phyloP scores from a whole-genome alignment of 1,140 invertebrate species.

The Listronotus oregonensis region DNA sequence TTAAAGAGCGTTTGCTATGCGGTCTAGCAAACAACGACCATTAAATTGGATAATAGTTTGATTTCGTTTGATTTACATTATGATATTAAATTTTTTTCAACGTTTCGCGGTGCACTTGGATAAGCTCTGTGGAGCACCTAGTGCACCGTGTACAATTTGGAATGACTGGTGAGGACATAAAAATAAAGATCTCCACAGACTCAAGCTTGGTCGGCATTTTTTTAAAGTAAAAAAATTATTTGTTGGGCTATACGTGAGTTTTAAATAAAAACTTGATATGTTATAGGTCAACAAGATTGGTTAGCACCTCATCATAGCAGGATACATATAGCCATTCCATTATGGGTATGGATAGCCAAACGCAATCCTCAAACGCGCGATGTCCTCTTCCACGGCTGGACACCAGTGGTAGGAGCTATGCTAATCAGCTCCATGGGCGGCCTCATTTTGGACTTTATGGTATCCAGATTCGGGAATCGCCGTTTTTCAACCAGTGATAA shows the following conservation, averaged over 20 bases:
- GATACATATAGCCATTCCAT: constrained; percentile 61
- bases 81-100: too few species aligned
- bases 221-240: constrained; percentile 65
- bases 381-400: constrained; percentile 73
- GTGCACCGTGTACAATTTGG: too few species aligned
- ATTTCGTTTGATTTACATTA: too few species aligned
- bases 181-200: too few species aligned
- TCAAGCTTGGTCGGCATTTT: too few species aligned
- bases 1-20: too few species aligned
- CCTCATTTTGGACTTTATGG: constrained; percentile 72
- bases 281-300: constrained; percentile 27
- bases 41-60: too few species aligned
- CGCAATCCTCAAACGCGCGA: constrained; percentile 69
- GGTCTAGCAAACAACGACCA: too few species aligned
- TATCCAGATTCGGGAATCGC: constrained; percentile 72
- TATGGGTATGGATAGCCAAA: constrained; percentile 73
- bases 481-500: constrained; percentile 79
- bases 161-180: too few species aligned
- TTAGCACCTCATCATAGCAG: constrained; percentile 26
- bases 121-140: too few species aligned
- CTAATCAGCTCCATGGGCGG: constrained; percentile 73
- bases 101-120: too few species aligned
- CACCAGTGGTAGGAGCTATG: constrained; percentile 75
- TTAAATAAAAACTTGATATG: not conserved
- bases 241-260: constrained; percentile 57